These are phyloP conservation scores for Ischnus inquisitorius DNA, from an alignment of 2,888 invertebrate genomes.

Conservation along the genomic window DNA sequence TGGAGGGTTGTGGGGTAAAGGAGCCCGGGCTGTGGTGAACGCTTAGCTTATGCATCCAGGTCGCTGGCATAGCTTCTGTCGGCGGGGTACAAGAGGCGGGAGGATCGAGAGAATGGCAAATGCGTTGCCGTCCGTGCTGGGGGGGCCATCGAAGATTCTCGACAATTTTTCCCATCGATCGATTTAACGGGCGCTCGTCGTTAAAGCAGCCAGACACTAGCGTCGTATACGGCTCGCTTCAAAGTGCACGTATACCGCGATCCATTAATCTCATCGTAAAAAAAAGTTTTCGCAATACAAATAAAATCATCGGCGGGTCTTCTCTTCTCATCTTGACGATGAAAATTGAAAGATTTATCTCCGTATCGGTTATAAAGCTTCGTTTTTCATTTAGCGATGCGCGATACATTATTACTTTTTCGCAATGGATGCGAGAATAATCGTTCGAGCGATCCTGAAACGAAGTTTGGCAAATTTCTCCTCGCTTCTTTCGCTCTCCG, in stretches of 20 bases:
- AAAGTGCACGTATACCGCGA: not conserved
- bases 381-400: no score
- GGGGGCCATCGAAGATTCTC: constrained; percentile 22
- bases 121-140: not conserved
- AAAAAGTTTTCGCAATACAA: not conserved
- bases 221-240: not conserved
- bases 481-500: not conserved
- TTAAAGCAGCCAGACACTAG: constrained; percentile 1
- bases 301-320: not conserved
- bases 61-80: constrained; percentile 43
- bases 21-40: constrained; percentile 22
- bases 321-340: not conserved
- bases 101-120: not conserved
- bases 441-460: not conserved
- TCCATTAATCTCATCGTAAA: not conserved
- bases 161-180: constrained; percentile 41
- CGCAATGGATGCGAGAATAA: no score
- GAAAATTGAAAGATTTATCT: not conserved
- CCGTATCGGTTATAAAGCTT: no score
- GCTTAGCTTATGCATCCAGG: constrained; percentile 58
- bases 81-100: not conserved
- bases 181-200: constrained; percentile 6
- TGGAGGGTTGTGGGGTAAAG: no score
- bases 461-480: not conserved
- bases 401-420: no score